Evolutionary conservation across 1,140 invertebrate species (phyloP).

Genomic region (Leptinotarsa texana): DNA sequence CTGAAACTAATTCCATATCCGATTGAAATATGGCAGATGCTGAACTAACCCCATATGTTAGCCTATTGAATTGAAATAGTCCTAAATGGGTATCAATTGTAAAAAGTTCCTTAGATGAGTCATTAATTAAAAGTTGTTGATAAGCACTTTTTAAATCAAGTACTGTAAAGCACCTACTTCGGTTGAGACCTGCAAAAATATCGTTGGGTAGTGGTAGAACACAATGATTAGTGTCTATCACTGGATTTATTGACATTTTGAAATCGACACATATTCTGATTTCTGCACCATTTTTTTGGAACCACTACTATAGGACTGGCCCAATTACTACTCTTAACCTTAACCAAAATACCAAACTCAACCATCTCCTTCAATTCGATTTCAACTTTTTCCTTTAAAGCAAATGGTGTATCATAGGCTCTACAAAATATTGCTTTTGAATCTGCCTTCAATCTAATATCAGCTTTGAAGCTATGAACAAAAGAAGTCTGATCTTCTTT

Average conservation of each 20-base stretch:
- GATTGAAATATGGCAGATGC: no score
- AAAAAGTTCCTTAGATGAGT: neutral
- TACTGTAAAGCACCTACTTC: neutral
- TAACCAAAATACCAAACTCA: neutral
- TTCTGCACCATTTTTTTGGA: constrained; percentile 53
- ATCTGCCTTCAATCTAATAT: neutral
- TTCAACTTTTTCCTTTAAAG: neutral
- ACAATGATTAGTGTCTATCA: neutral
- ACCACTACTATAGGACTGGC: constrained; percentile 54
- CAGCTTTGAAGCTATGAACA: neutral
- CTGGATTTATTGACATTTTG: neutral
- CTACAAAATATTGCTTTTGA: neutral
- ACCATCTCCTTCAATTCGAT: neutral
- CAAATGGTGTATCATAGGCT: neutral
- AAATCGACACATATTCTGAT: constrained; percentile 58
- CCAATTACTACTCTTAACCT: constrained; percentile 29
- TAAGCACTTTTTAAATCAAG: neutral
- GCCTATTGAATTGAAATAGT: no score
- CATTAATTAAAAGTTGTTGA: neutral
- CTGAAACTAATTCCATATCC: no score
- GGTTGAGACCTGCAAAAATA: neutral
- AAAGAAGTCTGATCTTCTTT: neutral
- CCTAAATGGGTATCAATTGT: neutral
- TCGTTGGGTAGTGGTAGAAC: neutral
- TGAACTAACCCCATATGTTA: no score